phyloP scores from a whole-genome alignment of 2,888 invertebrate genomes.

The Linyphia triangularis region DNA sequence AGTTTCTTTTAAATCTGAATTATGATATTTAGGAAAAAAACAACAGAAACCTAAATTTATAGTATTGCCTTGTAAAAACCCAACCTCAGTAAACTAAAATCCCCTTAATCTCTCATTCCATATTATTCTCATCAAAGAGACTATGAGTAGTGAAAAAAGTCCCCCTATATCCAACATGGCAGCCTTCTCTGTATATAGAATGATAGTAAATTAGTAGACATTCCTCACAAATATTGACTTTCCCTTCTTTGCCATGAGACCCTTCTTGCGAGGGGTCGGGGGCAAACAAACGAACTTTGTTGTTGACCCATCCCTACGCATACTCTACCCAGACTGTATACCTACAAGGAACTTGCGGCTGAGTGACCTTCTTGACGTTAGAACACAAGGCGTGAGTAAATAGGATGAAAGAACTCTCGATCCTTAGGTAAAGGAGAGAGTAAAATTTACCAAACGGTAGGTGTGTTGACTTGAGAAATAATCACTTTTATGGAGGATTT shows the following conservation, averaged over 20 bases:
- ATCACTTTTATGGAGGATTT: background rate
- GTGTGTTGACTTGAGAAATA: background rate
- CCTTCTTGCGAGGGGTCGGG: conserved; percentile 37
- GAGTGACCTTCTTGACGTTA: conserved; percentile 7
- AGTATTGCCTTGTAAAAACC: too few species aligned
- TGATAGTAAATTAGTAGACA: conserved; percentile 55
- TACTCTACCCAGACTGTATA: conserved; percentile 8
- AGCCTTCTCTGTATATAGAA: conserved; percentile 21
- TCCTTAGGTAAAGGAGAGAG: conserved; percentile 12
- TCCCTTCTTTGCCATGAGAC: conserved; percentile 29
- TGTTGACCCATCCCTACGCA: conserved; percentile 41
- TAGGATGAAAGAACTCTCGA: background rate
- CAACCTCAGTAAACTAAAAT: too few species aligned
- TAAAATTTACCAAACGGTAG: background rate
- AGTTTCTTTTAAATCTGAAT: too few species aligned
- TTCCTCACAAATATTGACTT: conserved; percentile 66
- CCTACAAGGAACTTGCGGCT: conserved; percentile 21
- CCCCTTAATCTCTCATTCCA: background rate
- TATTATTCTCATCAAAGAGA: background rate
- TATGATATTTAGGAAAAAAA: too few species aligned
- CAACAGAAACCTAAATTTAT: too few species aligned
- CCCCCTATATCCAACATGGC: background rate
- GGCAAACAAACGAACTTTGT: conserved; percentile 29
- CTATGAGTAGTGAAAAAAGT: background rate
- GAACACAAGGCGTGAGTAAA: conserved; percentile 3